A percentile compares a stretch with the other conserved stretches of the same genome.
Conservation (phyloP, 2,888 invertebrate genomes). For the Molorchus minor region DNA sequence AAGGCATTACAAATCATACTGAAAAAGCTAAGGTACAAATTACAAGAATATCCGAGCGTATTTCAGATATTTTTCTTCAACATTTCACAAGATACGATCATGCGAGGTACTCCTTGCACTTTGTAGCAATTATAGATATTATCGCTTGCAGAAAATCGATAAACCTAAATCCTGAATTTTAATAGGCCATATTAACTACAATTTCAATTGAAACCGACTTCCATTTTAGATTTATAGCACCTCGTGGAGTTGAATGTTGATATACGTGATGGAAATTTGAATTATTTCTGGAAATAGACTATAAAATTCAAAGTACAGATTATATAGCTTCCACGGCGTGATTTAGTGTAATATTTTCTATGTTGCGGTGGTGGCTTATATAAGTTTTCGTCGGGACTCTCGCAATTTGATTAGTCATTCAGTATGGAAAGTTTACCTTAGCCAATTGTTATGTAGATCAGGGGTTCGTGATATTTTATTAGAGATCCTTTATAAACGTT, state of each 20-base stretch:
- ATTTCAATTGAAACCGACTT: slow-evolving; percentile 42
- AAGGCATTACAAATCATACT: slow-evolving; percentile 9
- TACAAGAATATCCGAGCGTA: slow-evolving; percentile 4
- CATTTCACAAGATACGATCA: slow-evolving; percentile 30
- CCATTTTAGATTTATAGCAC: slow-evolving; percentile 42
- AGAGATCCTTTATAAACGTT: too few relatives aligned
- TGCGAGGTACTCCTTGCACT: slow-evolving; percentile 34
- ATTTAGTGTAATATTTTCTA: too few relatives aligned
- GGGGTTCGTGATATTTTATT: too few relatives aligned
- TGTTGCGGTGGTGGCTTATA: too few relatives aligned
- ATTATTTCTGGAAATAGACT: slow-evolving; percentile 5
- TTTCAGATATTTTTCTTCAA: slow-evolving; percentile 24
- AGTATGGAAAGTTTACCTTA: too few relatives aligned
- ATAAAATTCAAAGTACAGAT: neutral
- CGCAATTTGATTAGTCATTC: too few relatives aligned
- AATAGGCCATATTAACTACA: slow-evolving; percentile 44
- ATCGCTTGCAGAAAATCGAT: slow-evolving; percentile 36
- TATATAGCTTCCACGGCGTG: too few relatives aligned
- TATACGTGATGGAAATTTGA: slow-evolving; percentile 41
- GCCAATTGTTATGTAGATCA: too few relatives aligned
- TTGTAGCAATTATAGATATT: slow-evolving; percentile 44
- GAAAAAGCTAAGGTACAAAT: slow-evolving; percentile 21
- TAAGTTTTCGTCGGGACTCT: too few relatives aligned
- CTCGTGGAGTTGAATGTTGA: slow-evolving; percentile 33
- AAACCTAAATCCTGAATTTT: slow-evolving; percentile 41